Base-by-base conservation (phyloP, 1,140 invertebrate species). In the Mylabris phalerata region DNA sequence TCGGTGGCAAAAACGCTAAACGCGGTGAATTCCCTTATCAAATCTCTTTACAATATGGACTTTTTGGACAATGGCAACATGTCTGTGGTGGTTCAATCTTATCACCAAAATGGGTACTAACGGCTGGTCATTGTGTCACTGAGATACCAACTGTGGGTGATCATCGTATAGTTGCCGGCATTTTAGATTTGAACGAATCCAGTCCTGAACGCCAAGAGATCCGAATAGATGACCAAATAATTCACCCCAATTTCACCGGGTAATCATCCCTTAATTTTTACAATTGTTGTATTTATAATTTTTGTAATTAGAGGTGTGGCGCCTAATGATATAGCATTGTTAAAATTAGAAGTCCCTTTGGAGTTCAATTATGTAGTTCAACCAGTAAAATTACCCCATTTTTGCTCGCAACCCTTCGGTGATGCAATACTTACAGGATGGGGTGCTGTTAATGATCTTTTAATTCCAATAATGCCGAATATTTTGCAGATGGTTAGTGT, bases 61-160 rank as follows among this genome's bases (percentile, higher is more conserved):
- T 54, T 9, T 27, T 65, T 7, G 45, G 39, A 13, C 7, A 46
- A 32, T 39, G 25, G 44, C 65, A 60, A 0, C 84, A 83, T 61
- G 76, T 79, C 48, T 88, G 85, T 60, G 85, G 84, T 0, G 85
- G 82, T 2, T 78, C 80, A 41, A 80, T 88, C 52, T 77, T 87
- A 11, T 75, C 72, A 7, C 55, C 73, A 11, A 65, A 78, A 2
- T 82, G 76, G 64, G 76, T 85, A 1, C 10, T 87, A 2, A 85
- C 84, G 0, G 85, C 85, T 0, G 85, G 73, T 1, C 86, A 88
- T 69, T 88, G 86, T 60, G 52, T 60, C 11, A 45, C 42, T 6
- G 50, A 72, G 43, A 54, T 73, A 9, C 71, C 75, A 9, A 26
- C 5, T 1, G 46, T 66, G 9, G 71, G 69, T 25, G 52, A 50